Evolutionary conservation across 2,797 vertebrate species (phyloP).

Genomic region (Molossus alvarezi): DNA sequence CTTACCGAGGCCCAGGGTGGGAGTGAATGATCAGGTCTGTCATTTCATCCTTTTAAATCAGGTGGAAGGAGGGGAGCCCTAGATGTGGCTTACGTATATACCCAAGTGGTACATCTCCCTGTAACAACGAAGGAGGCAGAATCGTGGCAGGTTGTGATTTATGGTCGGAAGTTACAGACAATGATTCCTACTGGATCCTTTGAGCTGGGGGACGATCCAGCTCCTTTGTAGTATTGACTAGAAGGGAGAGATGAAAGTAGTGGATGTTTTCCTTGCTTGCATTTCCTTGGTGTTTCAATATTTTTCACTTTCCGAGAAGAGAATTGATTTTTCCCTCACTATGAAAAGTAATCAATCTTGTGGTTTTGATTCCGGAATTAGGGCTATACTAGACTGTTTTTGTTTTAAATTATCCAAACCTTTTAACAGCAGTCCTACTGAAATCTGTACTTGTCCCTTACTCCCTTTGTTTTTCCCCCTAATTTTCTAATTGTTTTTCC

Average conservation of each 20-base stretch:
- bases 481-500: not conserved
- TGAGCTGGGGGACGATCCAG: not conserved
- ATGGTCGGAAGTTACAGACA: not conserved
- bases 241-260: not conserved
- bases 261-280: not conserved
- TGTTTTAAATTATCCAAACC: not conserved
- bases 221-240: not conserved
- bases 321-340: not conserved
- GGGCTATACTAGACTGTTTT: not conserved
- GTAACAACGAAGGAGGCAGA: not conserved
- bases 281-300: not conserved
- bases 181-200: fast-evolving
- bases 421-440: not conserved
- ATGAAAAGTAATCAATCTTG: not conserved
- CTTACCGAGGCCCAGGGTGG: not conserved
- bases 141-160: not conserved
- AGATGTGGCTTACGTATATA: not conserved
- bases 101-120: not conserved
- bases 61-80: not conserved
- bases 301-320: not conserved
- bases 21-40: not conserved
- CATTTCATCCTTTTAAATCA: not conserved
- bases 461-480: not conserved
- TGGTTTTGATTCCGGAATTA: not conserved
- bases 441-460: not conserved